Percentiles rank a stretch among this genome's conserved stretches.
These are phyloP conservation scores for Enteromius viviparus DNA, from an alignment of 2,797 vertebrate genomes.

Conservation along the genomic window DNA sequence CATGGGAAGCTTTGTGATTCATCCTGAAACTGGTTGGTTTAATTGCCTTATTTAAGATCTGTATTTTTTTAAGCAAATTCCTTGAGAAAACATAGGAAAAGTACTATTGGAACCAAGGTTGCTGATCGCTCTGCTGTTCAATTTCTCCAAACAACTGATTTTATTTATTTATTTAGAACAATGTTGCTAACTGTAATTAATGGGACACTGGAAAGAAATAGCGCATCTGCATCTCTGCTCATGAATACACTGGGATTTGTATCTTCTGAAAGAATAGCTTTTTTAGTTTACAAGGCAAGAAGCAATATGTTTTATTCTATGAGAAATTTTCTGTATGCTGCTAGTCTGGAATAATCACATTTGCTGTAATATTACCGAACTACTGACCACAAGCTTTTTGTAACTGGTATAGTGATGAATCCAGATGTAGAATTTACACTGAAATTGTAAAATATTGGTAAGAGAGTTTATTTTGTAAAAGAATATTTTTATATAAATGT, in stretches of 20 bases:
- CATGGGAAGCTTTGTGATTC: not conserved
- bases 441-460: constrained; percentile 80
- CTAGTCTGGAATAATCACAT: constrained; percentile 87
- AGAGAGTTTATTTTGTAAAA: constrained; percentile 98
- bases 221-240: constrained; percentile 71
- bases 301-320: constrained; percentile 70
- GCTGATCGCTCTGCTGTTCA: not conserved
- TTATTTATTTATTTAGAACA: constrained; percentile 72
- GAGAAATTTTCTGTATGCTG: constrained; percentile 86
- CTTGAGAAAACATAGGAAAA: not conserved
- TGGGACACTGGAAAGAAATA: constrained; percentile 75
- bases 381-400: constrained; percentile 44
- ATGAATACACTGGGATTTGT: constrained; percentile 78
- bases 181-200: constrained; percentile 15
- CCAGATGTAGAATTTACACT: constrained; percentile 84
- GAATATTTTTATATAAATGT: constrained; percentile 99
- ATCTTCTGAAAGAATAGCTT: constrained; percentile 69
- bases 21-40: not conserved
- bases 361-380: constrained; percentile 64
- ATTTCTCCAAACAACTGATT: constrained; percentile 76
- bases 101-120: not conserved
- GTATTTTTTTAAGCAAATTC: not conserved
- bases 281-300: constrained; percentile 13
- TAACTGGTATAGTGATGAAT: constrained; percentile 61
- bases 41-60: not conserved